Evolutionary conservation across 1,140 invertebrate species (phyloP).

Genomic region (Coenobita brevimanus): DNA sequence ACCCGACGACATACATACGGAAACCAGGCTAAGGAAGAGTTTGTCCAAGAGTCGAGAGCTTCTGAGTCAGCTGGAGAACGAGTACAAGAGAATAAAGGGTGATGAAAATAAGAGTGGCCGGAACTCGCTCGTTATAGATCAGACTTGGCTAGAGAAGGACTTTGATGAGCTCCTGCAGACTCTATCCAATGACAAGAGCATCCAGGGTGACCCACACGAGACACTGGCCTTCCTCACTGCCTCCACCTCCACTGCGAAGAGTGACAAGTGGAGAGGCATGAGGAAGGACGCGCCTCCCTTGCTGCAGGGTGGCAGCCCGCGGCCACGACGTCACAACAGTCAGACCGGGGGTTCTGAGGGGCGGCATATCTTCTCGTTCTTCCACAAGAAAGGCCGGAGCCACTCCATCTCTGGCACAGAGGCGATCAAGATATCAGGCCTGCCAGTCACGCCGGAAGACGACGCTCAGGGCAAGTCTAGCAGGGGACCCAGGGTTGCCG

Average conservation of each 20-base stretch:
- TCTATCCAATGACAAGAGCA: conserved; percentile 33
- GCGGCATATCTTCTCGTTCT: conserved; percentile 65
- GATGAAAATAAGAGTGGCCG: conserved; percentile 48
- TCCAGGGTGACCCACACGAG: conserved; percentile 37
- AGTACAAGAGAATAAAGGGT: conserved; percentile 60
- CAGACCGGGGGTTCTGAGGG: conserved; percentile 46
- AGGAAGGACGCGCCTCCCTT: conserved; percentile 52
- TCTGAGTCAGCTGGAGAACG: conserved; percentile 60
- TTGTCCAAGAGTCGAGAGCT: conserved; percentile 66
- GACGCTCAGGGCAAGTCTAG: neutral
- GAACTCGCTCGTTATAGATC: conserved; percentile 41
- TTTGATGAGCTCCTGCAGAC: conserved; percentile 56
- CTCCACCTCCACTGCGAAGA: conserved; percentile 28
- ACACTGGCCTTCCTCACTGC: conserved; percentile 16
- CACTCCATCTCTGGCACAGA: conserved; percentile 60
- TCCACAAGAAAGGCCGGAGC: conserved; percentile 65
- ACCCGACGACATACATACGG: conserved; percentile 28
- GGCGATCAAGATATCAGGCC: conserved; percentile 62
- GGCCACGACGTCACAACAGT: conserved; percentile 29
- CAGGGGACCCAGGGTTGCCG: conserved; percentile 17
- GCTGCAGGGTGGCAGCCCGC: conserved; percentile 26
- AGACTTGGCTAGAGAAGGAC: conserved; percentile 53
- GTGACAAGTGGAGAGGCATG: conserved; percentile 40
- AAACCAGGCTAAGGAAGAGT: conserved; percentile 51
- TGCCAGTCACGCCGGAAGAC: conserved; percentile 49